phyloP scores from a whole-genome alignment of 2,888 invertebrate species.

The Ichneumoninae sp. region DNA sequence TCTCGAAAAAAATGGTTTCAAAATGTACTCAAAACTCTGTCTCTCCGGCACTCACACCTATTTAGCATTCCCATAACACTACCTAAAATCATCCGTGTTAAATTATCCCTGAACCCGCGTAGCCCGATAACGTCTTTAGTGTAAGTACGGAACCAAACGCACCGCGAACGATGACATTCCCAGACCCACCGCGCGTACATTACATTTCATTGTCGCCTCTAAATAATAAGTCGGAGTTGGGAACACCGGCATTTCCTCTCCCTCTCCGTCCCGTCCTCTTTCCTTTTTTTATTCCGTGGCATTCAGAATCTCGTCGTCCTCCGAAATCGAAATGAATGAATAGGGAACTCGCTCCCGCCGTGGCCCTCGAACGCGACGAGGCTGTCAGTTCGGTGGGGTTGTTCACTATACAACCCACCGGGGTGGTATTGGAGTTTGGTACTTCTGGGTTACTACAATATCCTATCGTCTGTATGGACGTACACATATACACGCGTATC shows the following conservation, averaged over 20 bases:
- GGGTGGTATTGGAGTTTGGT: slow-evolving; percentile 51
- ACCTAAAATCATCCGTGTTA: too few relatives aligned
- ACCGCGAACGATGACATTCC: background rate
- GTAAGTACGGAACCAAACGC: background rate
- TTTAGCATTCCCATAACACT: too few relatives aligned
- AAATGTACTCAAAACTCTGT: too few relatives aligned
- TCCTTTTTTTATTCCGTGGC: slow-evolving; percentile 14
- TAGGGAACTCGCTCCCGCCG: slow-evolving; percentile 41
- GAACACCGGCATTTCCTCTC: slow-evolving; percentile 14
- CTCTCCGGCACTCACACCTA: too few relatives aligned
- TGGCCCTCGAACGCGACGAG: slow-evolving; percentile 55
- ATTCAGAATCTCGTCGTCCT: slow-evolving; percentile 52
- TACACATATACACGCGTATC: background rate
- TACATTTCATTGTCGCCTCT: background rate
- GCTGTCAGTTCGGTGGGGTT: slow-evolving; percentile 54
- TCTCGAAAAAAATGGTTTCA: too few relatives aligned
- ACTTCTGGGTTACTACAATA: slow-evolving; percentile 35
- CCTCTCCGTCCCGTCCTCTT: slow-evolving; percentile 1
- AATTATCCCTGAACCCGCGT: background rate
- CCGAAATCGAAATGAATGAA: slow-evolving; percentile 51
- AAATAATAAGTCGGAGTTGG: slow-evolving; percentile 19
- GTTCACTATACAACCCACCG: slow-evolving; percentile 29
- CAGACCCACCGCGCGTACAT: background rate
- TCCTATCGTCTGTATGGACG: background rate
- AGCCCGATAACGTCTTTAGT: background rate